Percentiles rank a stretch among this genome's conserved stretches.
phyloP scores from a whole-genome alignment of 2,113 vertebrate genomes.

The Diglossa brunneiventris region DNA sequence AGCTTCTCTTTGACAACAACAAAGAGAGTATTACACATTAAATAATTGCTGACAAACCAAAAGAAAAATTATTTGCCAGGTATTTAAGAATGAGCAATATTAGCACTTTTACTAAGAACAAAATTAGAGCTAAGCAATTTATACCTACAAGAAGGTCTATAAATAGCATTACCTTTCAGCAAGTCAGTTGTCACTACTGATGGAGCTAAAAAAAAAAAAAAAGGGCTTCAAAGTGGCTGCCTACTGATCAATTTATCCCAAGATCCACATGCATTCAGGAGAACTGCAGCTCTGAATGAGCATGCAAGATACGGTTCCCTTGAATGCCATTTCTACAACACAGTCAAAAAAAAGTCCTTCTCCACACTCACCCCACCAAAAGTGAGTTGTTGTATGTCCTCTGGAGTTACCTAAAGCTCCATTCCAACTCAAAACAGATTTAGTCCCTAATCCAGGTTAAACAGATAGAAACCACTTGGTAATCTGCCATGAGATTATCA shows the following conservation, averaged over 20 bases:
- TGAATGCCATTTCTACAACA: background rate
- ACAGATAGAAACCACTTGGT: background rate
- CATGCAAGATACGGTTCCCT: background rate
- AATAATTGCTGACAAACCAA: background rate
- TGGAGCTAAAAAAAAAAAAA: background rate
- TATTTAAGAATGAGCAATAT: background rate
- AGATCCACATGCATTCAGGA: background rate
- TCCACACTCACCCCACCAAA: background rate
- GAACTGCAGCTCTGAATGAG: background rate
- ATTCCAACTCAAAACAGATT: background rate
- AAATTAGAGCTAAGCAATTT: background rate
- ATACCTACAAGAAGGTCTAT: background rate
- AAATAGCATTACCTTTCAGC: conserved; percentile 22
- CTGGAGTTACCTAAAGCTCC: background rate
- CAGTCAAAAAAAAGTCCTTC: background rate
- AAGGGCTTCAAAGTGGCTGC: background rate
- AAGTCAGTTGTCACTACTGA: background rate
- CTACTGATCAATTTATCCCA: background rate
- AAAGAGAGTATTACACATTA: background rate
- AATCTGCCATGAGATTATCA: background rate
- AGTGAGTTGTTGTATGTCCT: background rate
- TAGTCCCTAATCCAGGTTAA: background rate
- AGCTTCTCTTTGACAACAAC: background rate
- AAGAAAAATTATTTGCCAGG: background rate
- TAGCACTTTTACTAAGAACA: background rate